phyloP scores from a whole-genome alignment of 2,888 invertebrate species.

The Tetanocera ferruginea region DNA sequence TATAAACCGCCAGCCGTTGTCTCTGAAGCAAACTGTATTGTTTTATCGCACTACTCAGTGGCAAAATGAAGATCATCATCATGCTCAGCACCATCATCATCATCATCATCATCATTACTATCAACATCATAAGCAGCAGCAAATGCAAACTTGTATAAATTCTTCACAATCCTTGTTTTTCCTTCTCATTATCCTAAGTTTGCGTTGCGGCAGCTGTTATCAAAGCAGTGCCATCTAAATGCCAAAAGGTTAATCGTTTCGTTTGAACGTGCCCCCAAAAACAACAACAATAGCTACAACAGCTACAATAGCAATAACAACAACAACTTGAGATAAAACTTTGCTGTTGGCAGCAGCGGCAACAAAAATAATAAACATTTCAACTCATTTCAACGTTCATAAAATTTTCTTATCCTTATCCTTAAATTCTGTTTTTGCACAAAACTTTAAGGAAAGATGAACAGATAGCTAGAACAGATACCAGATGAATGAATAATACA shows the following conservation, averaged over 20 bases:
- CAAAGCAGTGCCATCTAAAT: constrained; percentile 54
- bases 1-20: too few relatives aligned
- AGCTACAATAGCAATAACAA: constrained; percentile 10
- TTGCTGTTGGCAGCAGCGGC: background rate
- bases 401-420: constrained; percentile 34
- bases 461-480: background rate
- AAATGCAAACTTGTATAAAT: constrained; percentile 10
- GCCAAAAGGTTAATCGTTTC: constrained; percentile 58
- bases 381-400: constrained; percentile 47
- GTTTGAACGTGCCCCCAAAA: constrained; percentile 13
- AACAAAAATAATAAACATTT: constrained; percentile 63
- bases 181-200: constrained; percentile 3
- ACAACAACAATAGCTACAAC: background rate
- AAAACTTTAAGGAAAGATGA: background rate
- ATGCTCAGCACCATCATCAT: too few relatives aligned
- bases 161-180: background rate
- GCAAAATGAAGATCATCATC: too few relatives aligned
- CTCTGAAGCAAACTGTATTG: too few relatives aligned
- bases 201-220: constrained; percentile 49
- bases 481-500: background rate
- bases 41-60: too few relatives aligned
- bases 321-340: background rate
- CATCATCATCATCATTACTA: too few relatives aligned
- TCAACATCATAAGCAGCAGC: too few relatives aligned
- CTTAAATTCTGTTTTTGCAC: background rate